Evolutionary conservation across 2,888 invertebrate species (phyloP), one percentile per base, ranked within the genome.

Genomic region (Apoda limacodes): DNA sequence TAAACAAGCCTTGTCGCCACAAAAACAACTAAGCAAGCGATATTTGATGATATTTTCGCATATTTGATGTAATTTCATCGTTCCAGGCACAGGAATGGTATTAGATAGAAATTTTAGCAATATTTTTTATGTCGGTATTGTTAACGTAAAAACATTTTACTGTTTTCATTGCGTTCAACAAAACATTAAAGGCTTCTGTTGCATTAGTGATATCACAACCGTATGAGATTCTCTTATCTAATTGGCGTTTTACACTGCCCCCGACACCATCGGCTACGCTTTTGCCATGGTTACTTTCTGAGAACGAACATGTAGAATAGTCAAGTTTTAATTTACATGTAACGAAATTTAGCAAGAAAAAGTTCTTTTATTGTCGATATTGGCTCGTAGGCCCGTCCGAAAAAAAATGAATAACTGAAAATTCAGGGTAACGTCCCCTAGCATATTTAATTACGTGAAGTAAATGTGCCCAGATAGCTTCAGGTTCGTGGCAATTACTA

Each of bases 31-130:
- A 25, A 36, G 31, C 24, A 35, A 20, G 10, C 34, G 13, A 22
- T 39, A 35, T 21, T 39, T 31, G 6, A 38, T 22, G 6, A 13
- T 27, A 32, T 32, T 32, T 28, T 26, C 23, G 12, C 21, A 13
- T 28, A 40, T 35, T 36, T 43, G 43, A 25, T 43, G 40, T 22
- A 40, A 31, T 34, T 38, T 35, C 32, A 41, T 32, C 13, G 40
- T 44, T 12, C 35, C 42, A 22, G 34, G 34, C 4, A 43, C 31
- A 15, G 37, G 19, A 10, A 11, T 30, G 13, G 42, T 30, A 26
- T 35, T 34, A 9, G 9, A 12, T 28, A 37, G 42, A 17, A 22
- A 36, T 11, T 30, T 39, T 42, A 9, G 10, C 7, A 24, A 42
- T 40, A 26, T 39, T 37, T 32, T 39, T 25, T 5, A 40, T 29